A percentile compares a stretch with the other conserved stretches of the same genome.
Evolutionary conservation across 1,140 invertebrate genomes (phyloP).

Genomic region (Helicoverpa zea): DNA sequence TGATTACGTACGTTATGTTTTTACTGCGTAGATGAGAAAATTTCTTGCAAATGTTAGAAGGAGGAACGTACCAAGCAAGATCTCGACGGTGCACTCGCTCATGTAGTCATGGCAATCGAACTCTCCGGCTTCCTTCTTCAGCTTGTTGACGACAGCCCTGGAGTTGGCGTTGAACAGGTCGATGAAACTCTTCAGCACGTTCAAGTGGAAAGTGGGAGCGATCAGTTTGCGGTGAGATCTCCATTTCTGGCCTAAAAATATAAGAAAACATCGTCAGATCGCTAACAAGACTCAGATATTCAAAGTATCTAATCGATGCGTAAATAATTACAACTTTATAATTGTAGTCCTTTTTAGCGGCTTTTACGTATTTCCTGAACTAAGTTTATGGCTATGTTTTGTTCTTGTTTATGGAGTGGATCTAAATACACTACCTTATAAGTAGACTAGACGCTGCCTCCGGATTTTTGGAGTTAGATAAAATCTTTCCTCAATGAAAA

Average conservation of each 20-base stretch:
- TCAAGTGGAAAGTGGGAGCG: slow-evolving; percentile 94
- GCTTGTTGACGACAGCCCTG: slow-evolving; percentile 89
- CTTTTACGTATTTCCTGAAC: slow-evolving; percentile 14
- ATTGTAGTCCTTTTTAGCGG: background rate
- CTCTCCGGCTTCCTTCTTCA: slow-evolving; percentile 89
- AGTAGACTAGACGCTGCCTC: slow-evolving; percentile 2
- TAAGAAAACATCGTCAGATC: background rate
- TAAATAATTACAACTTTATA: slow-evolving; percentile 2
- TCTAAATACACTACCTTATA: slow-evolving; percentile 2
- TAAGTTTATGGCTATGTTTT: background rate
- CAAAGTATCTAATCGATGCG: background rate
- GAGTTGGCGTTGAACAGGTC: slow-evolving; percentile 94
- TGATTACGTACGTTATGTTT: too few relatives aligned
- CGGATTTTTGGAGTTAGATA: slow-evolving; percentile 12
- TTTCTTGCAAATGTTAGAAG: too few relatives aligned
- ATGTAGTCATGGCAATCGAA: slow-evolving; percentile 94
- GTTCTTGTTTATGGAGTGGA: background rate
- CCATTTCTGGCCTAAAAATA: slow-evolving; percentile 91
- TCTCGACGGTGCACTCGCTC: slow-evolving; percentile 94
- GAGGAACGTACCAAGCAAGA: slow-evolving; percentile 89
- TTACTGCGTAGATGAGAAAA: too few relatives aligned
- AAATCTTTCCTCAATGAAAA: slow-evolving; percentile 29
- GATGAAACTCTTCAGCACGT: slow-evolving; percentile 94
- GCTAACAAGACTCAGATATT: background rate
- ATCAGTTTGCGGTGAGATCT: slow-evolving; percentile 93